phyloP scores from a whole-genome alignment of 2,113 vertebrate genomes.

The Poeciliopsis retropinna region DNA sequence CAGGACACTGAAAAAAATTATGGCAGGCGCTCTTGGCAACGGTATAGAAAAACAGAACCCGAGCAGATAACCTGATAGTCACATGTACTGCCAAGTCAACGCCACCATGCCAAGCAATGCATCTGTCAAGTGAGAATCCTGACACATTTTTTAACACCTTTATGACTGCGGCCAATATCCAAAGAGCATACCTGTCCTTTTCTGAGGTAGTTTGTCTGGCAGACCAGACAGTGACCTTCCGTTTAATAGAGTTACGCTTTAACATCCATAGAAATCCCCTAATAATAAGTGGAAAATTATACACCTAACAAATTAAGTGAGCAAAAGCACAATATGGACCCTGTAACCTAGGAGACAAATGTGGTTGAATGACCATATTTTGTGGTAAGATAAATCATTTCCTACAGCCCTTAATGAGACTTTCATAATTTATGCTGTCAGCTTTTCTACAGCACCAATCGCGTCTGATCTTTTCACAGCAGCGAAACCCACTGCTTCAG shows the following conservation, averaged over 20 bases:
- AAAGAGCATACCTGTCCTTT: conserved; percentile 75
- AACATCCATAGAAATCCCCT: conserved; percentile 45
- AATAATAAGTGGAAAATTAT: conserved; percentile 50
- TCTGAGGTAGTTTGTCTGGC: conserved; percentile 68
- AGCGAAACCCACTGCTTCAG: conserved; percentile 70
- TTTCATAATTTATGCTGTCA: conserved; percentile 80
- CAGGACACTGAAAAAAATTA: conserved; percentile 37
- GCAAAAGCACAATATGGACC: conserved; percentile 54
- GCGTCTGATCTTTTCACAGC: conserved; percentile 66
- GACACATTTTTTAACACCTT: conserved; percentile 80
- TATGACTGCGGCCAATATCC: conserved; percentile 69
- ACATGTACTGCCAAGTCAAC: conserved; percentile 71
- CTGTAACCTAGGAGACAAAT: conserved; percentile 51
- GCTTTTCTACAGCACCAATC: conserved; percentile 72
- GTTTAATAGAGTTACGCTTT: conserved; percentile 64
- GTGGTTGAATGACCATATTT: conserved; percentile 63
- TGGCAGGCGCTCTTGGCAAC: conserved; percentile 62
- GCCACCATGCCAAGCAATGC: conserved; percentile 79
- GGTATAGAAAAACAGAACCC: conserved; percentile 62
- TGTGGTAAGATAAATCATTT: conserved; percentile 70
- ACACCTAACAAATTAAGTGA: conserved; percentile 50
- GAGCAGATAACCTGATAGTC: conserved; percentile 76
- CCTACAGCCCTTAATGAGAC: conserved; percentile 70
- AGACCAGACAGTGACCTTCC: conserved; percentile 63
- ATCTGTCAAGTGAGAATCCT: conserved; percentile 83